These are phyloP conservation scores for Chunga burmeisteri DNA, from an alignment of 2,113 vertebrate species.

Conservation along the genomic window DNA sequence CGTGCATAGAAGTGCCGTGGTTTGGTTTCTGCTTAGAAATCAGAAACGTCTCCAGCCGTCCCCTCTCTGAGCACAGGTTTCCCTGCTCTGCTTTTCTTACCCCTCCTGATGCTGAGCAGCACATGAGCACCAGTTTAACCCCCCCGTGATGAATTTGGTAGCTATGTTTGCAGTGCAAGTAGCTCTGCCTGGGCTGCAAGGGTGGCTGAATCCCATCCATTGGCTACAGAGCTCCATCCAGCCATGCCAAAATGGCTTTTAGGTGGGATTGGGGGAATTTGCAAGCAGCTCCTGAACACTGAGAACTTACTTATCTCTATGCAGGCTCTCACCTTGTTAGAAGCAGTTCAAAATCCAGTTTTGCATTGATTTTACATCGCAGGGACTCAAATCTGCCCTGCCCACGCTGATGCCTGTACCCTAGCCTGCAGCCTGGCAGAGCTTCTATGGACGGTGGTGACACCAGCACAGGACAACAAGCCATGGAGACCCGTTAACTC, in stretches of 20 bases:
- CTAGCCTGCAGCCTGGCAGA: not conserved
- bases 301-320: not conserved
- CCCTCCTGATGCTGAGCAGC: not conserved
- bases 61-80: not conserved
- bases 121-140: not conserved
- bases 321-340: not conserved
- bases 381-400: not conserved
- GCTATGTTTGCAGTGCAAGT: not conserved
- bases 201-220: not conserved
- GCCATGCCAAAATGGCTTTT: not conserved
- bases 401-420: not conserved
- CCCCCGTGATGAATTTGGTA: not conserved
- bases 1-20: not conserved
- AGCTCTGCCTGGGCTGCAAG: not conserved
- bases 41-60: fast-evolving
- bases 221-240: not conserved
- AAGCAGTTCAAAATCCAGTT: not conserved
- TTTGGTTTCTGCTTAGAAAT: not conserved
- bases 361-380: not conserved
- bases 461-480: not conserved
- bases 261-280: not conserved
- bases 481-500: not conserved
- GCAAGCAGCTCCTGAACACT: not conserved
- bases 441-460: not conserved
- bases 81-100: not conserved